A percentile compares a stretch with the other conserved stretches of the same genome.
phyloP scores from a whole-genome alignment of 2,888 invertebrate genomes.

The Itoplectis maculator region DNA sequence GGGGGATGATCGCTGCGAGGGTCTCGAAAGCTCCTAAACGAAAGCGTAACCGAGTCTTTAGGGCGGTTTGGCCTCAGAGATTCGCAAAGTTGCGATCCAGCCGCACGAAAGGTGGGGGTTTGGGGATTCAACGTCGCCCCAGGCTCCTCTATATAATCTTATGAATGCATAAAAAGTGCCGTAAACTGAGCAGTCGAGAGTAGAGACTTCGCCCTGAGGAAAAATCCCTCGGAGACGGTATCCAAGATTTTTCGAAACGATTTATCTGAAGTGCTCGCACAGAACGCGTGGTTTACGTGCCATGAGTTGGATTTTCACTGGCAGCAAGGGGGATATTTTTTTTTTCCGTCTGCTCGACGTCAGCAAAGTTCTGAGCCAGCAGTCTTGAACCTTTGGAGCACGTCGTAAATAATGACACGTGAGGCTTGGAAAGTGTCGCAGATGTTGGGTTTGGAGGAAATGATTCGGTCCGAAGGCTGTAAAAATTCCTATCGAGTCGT shows the following conservation, averaged over 20 bases:
- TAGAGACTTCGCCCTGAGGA: conserved; percentile 47
- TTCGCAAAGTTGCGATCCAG: conserved; percentile 28
- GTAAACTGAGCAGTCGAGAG: conserved; percentile 72
- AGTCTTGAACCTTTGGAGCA: conserved; percentile 21
- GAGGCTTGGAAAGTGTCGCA: conserved; percentile 25
- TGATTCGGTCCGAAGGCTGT: conserved; percentile 26
- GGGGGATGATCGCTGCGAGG: conserved; percentile 49
- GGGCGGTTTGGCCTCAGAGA: conserved; percentile 61
- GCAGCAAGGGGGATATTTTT: background rate
- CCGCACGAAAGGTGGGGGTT: conserved; percentile 39
- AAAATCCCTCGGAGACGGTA: conserved; percentile 51
- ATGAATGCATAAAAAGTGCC: conserved; percentile 80
- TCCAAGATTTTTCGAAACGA: conserved; percentile 65
- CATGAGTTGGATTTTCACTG: background rate
- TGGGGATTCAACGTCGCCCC: conserved; percentile 35
- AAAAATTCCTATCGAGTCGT: conserved; percentile 48
- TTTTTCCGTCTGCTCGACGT: conserved; percentile 35
- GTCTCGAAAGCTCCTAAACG: conserved; percentile 69
- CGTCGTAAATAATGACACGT: conserved; percentile 58
- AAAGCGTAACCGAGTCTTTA: conserved; percentile 69
- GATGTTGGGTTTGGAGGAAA: conserved; percentile 31
- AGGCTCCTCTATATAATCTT: conserved; percentile 74
- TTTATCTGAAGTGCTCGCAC: conserved; percentile 54
- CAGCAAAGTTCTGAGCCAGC: conserved; percentile 27
- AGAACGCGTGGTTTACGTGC: background rate